Evolutionary conservation across 2,797 vertebrate genomes (phyloP).

Genomic region (Molossus alvarezi): DNA sequence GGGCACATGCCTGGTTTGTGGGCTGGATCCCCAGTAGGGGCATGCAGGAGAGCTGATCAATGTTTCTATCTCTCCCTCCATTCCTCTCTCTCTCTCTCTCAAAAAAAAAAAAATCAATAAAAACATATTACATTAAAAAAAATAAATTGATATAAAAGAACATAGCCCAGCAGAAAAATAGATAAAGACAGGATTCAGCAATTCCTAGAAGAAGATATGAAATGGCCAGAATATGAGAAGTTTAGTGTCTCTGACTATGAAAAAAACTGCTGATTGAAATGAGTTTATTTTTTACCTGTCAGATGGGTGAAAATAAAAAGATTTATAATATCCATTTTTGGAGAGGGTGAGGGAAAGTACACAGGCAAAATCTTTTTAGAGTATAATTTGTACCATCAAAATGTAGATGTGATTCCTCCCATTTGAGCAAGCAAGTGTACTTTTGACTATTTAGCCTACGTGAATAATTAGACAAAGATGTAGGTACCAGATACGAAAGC

Average conservation of each 20-base stretch:
- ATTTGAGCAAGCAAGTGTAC: not conserved
- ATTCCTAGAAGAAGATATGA: slow-evolving; percentile 20
- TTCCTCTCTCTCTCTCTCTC: too few species aligned
- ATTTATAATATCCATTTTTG: not conserved
- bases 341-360: not conserved
- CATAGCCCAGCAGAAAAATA: not conserved
- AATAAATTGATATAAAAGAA: not conserved
- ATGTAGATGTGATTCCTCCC: not conserved
- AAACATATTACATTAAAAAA: not conserved
- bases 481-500: not conserved
- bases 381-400: not conserved
- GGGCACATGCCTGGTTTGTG: too few species aligned
- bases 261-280: not conserved
- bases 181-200: not conserved
- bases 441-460: not conserved
- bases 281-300: not conserved
- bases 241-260: not conserved
- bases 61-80: too few species aligned
- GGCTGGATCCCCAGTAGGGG: too few species aligned
- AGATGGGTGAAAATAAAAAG: not conserved
- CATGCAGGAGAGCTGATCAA: too few species aligned
- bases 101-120: too few species aligned
- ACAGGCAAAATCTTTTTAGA: not conserved
- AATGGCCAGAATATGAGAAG: not conserved
- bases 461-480: not conserved